Percentiles rank a stretch among this genome's conserved stretches.
These are phyloP conservation scores for Linyphia triangularis DNA, from an alignment of 2,888 invertebrate species.

Conservation along the genomic window DNA sequence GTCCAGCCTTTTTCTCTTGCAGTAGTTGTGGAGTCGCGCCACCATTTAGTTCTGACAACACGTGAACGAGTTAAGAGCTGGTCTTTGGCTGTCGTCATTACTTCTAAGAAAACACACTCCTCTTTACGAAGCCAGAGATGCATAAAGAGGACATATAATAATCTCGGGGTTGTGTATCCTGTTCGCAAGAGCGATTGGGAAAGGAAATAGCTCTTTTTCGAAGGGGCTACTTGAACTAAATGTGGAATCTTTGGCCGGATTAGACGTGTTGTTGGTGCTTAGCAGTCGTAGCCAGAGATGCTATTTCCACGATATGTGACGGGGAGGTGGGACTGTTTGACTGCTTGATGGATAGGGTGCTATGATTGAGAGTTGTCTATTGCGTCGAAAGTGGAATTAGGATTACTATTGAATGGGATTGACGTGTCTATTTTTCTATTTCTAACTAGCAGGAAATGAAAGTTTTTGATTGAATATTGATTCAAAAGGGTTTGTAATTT, in stretches of 20 bases:
- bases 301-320: background rate
- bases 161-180: constrained; percentile 52
- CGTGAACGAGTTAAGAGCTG: background rate
- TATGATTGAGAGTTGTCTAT: constrained; percentile 20
- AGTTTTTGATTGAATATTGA: too few relatives aligned
- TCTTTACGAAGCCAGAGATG: background rate
- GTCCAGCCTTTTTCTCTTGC: constrained; percentile 14
- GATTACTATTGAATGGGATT: too few relatives aligned
- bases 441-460: too few relatives aligned
- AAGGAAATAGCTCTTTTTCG: constrained; percentile 50
- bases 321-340: constrained; percentile 45
- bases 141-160: constrained; percentile 33
- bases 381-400: background rate
- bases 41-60: constrained; percentile 65
- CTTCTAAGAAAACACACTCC: background rate
- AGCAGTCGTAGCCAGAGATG: background rate
- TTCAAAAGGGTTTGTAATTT: too few relatives aligned
- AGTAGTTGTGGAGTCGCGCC: constrained; percentile 24
- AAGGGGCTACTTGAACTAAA: constrained; percentile 63
- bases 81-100: constrained; percentile 15
- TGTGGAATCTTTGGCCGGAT: constrained; percentile 49
- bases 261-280: constrained; percentile 40
- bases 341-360: constrained; percentile 63
- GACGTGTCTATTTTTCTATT: too few relatives aligned
- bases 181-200: constrained; percentile 48